Evolutionary conservation across 2,797 vertebrate species (phyloP), one percentile per base, ranked within the genome.

Genomic region (Pterois miles): DNA sequence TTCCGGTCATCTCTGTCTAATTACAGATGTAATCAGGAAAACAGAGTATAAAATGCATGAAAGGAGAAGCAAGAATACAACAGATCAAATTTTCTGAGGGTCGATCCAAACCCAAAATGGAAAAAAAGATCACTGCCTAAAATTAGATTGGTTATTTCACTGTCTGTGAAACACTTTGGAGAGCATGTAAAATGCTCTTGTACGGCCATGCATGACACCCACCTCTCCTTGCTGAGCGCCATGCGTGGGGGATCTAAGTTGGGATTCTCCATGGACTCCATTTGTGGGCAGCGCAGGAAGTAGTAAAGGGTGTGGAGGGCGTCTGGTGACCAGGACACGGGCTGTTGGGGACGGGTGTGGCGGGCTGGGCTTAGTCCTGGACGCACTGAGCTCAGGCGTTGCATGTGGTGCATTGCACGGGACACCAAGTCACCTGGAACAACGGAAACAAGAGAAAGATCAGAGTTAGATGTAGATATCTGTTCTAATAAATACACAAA

Each of bases 261-360:
- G 82, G 98, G 98, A 90, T 99, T 99, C 93, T 99, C 98, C 98
- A 99, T 98, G 84, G 97, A 99, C 91, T 99, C 98, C 98, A 99
- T 99, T 83, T 99, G 98, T 25, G 98, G 98, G 77, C 98, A 99
- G 76, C 98, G 96, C 50, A 99, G 96, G 95, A 99, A 99, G 92
- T 99, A 99, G 96, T 99, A 99, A 76, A 99, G 97, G 7, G 98
- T 99, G 95, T 99, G 98, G 43, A 99, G 97, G 86, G 98, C 97
- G 0, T 99, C 97, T 0, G 98, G 98, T 66, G 97, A 99, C 98
- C 98, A 99, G 72, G 96, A 97, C 91, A 99, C 96, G 31, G 96
- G 96, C 83, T 99, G 98, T 10, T 97, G 97, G 65, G 91, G 90
- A 74, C 97, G 97, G 84, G 96, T 88, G 57, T 98, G 97, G 27